These are phyloP conservation scores for Yoshiicerus persimilis DNA, from an alignment of 1,140 invertebrate species.

Conservation along the genomic window DNA sequence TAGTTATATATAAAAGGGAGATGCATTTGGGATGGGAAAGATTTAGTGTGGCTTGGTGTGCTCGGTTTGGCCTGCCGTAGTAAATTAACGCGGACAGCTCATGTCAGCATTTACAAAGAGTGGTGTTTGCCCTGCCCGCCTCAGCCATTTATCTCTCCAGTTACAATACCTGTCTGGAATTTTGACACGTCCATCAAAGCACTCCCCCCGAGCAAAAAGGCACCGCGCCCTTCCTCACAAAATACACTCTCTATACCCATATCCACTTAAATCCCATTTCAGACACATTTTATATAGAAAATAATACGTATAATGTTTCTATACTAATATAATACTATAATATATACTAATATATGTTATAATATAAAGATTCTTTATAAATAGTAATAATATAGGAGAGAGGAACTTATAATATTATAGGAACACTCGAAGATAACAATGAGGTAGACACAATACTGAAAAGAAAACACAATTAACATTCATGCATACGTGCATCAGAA, in stretches of 20 bases:
- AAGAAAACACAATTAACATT: background rate
- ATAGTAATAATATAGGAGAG: no score
- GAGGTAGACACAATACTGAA: background rate
- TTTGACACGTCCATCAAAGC: slow-evolving; percentile 43
- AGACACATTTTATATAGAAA: background rate
- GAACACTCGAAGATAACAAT: background rate
- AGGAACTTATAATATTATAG: background rate
- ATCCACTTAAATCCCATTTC: background rate
- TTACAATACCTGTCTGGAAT: slow-evolving; percentile 41
- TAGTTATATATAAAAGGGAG: background rate
- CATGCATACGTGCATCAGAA: background rate
- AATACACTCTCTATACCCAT: background rate
- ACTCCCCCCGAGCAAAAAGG: slow-evolving; percentile 26
- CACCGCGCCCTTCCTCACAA: slow-evolving; percentile 25
- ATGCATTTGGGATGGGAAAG: background rate
- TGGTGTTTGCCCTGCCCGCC: slow-evolving; percentile 36
- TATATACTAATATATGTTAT: no score
- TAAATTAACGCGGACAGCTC: slow-evolving; percentile 44
- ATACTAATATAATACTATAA: no score
- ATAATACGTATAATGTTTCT: background rate
- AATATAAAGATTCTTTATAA: no score
- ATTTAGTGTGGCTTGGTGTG: background rate
- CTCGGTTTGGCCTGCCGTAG: slow-evolving; percentile 19
- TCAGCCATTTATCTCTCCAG: slow-evolving; percentile 37
- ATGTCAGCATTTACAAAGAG: slow-evolving; percentile 40